Evolutionary conservation across 2,888 invertebrate genomes (phyloP).

Genomic region (Catocala fraxini): DNA sequence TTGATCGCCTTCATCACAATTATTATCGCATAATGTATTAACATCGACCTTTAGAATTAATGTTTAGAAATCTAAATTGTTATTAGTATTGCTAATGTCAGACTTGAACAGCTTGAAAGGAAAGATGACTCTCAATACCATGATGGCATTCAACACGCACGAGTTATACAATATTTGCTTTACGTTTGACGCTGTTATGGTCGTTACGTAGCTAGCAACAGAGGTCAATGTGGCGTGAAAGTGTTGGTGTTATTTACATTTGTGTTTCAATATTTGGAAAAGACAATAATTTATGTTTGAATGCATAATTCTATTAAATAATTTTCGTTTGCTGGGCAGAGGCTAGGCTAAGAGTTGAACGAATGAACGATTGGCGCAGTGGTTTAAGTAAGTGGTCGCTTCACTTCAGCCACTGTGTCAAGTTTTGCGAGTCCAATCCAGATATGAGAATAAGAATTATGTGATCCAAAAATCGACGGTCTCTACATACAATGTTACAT

Average conservation of each 20-base stretch:
- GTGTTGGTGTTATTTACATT: slow-evolving; percentile 7
- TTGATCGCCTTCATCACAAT: slow-evolving; percentile 31
- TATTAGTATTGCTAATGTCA: slow-evolving; percentile 22
- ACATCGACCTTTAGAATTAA: slow-evolving; percentile 16
- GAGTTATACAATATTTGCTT: slow-evolving; percentile 10
- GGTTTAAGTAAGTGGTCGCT: too few relatives aligned
- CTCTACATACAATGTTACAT: too few relatives aligned
- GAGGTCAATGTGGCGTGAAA: slow-evolving; percentile 18
- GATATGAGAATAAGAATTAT: too few relatives aligned
- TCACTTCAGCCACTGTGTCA: too few relatives aligned
- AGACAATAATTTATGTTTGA: background rate
- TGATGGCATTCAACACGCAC: slow-evolving; percentile 1
- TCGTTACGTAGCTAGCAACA: background rate
- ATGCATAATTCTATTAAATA: slow-evolving; percentile 3
- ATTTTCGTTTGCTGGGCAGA: background rate
- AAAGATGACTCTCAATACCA: slow-evolving; percentile 9
- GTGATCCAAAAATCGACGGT: too few relatives aligned
- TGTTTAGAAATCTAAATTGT: slow-evolving; percentile 24
- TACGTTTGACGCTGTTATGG: slow-evolving; percentile 6
- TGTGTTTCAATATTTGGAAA: slow-evolving; percentile 1
- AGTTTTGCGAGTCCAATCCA: too few relatives aligned
- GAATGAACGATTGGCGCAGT: too few relatives aligned
- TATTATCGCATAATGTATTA: slow-evolving; percentile 22
- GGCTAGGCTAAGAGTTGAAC: too few relatives aligned
- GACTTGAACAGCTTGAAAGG: slow-evolving; percentile 2